phyloP scores from a whole-genome alignment of 2,888 invertebrate species.

The Dynastes tityus region DNA sequence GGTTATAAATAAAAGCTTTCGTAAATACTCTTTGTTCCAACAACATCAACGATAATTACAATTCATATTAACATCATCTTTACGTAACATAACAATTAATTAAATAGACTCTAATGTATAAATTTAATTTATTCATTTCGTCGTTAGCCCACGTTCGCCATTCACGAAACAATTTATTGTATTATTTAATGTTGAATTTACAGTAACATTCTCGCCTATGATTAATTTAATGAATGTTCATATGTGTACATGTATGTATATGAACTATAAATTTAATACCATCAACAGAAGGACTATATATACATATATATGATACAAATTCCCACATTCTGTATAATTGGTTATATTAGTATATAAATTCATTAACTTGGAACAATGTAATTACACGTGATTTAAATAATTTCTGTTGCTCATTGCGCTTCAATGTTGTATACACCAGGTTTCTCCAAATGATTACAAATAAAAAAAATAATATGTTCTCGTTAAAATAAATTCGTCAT shows the following conservation, averaged over 20 bases:
- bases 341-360: slow-evolving; percentile 13
- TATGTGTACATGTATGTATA: not conserved
- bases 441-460: not conserved
- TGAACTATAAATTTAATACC: slow-evolving; percentile 6
- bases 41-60: not conserved
- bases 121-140: slow-evolving; percentile 13
- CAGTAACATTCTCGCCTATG: slow-evolving; percentile 5
- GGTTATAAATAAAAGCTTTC: no score
- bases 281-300: not conserved
- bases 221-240: slow-evolving; percentile 11
- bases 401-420: not conserved
- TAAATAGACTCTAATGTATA: not conserved
- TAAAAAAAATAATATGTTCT: no score
- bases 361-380: slow-evolving; percentile 2
- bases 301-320: not conserved
- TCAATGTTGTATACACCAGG: not conserved
- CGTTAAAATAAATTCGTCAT: no score
- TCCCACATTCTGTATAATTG: slow-evolving; percentile 18
- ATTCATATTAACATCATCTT: not conserved
- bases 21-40: not conserved
- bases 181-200: slow-evolving; percentile 18
- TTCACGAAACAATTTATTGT: slow-evolving; percentile 10
- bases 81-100: slow-evolving; percentile 3
- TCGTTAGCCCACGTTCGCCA: not conserved
- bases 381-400: not conserved